phyloP scores from a whole-genome alignment of 2,888 invertebrate species.

The Cabera pusaria region DNA sequence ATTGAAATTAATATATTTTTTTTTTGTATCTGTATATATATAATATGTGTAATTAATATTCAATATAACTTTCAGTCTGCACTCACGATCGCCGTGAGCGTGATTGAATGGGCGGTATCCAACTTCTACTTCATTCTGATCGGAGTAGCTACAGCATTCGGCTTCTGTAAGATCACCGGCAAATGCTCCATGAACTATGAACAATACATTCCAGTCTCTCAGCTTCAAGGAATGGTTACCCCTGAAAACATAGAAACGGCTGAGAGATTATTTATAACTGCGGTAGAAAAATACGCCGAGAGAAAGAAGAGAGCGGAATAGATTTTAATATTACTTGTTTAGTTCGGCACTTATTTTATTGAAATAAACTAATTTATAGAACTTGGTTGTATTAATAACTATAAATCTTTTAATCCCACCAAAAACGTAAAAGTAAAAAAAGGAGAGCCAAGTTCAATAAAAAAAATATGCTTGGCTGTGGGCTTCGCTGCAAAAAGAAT shows the following conservation, averaged over 20 bases:
- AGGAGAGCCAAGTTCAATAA: no score
- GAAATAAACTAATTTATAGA: no score
- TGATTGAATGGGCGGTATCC: conserved; percentile 45
- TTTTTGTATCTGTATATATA: no score
- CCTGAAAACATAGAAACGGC: conserved; percentile 78
- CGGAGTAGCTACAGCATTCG: conserved; percentile 40
- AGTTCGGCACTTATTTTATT: no score
- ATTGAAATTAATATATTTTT: no score
- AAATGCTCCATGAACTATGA: conserved; percentile 40
- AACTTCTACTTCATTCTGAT: conserved; percentile 39
- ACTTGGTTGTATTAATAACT: no score
- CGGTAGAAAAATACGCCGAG: conserved; percentile 74
- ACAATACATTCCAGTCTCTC: conserved; percentile 33
- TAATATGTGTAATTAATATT: no score
- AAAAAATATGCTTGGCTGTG: no score
- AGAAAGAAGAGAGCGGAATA: conserved; percentile 26
- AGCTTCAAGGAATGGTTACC: conserved; percentile 71
- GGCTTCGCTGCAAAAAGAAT: no score
- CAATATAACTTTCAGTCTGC: conserved; percentile 38
- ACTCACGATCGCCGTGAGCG: conserved; percentile 34
- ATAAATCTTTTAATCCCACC: no score
- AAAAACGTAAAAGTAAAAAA: no score
- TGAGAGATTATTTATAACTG: conserved; percentile 72
- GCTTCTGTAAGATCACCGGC: conserved; percentile 47
- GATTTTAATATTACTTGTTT: no score